Conservation (phyloP, 2,888 invertebrate genomes). For the Quadroppia sp. region DNA sequence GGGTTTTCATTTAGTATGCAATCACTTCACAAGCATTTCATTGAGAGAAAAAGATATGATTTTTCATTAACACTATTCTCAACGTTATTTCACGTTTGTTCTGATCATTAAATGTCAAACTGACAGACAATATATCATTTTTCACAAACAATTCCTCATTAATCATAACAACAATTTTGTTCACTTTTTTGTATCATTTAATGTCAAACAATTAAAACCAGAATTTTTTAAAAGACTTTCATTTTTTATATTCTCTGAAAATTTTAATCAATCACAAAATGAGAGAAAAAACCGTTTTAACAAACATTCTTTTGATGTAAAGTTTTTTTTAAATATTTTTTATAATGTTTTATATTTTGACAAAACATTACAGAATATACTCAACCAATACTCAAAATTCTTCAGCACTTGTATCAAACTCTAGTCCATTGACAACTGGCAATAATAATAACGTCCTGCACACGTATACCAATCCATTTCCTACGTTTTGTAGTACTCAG, state of each 20-base stretch:
- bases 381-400: not conserved
- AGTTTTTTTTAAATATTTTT: too few species aligned
- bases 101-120: too few species aligned
- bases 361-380: not conserved
- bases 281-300: not conserved
- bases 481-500: slow-evolving; percentile 47
- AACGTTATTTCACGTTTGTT: too few species aligned
- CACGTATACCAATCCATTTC: slow-evolving; percentile 47
- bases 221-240: too few species aligned
- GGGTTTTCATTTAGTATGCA: not conserved
- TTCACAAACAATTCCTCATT: not conserved
- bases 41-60: not conserved
- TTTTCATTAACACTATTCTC: too few species aligned
- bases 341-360: too few species aligned
- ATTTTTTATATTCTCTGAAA: too few species aligned
- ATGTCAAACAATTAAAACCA: not conserved
- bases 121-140: too few species aligned
- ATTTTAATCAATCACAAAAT: too few species aligned
- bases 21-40: not conserved
- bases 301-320: not conserved
- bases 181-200: not conserved
- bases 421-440: slow-evolving; percentile 40
- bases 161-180: not conserved
- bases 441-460: slow-evolving; percentile 35
- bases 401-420: slow-evolving; percentile 13